phyloP scores from a whole-genome alignment of 1,140 invertebrate species.

The Luehdorfia chinensis region DNA sequence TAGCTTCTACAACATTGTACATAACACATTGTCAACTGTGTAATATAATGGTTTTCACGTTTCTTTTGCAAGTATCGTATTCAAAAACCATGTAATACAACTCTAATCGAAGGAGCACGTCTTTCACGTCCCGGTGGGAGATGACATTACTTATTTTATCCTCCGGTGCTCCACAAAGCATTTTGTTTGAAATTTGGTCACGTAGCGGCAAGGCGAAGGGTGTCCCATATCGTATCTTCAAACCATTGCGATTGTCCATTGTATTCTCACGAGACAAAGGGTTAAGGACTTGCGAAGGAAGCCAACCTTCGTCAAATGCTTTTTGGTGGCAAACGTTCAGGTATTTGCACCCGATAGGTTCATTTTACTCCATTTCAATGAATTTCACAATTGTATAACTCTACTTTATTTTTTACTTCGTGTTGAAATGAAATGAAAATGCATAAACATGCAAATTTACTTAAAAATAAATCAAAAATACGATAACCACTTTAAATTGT shows the following conservation, averaged over 20 bases:
- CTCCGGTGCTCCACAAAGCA: constrained; percentile 58
- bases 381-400: constrained; percentile 3
- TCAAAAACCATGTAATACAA: constrained; percentile 17
- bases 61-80: constrained; percentile 3
- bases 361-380: constrained; percentile 34
- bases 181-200: constrained; percentile 72
- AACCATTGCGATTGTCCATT: constrained; percentile 70
- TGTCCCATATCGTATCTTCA: constrained; percentile 67
- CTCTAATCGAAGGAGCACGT: constrained; percentile 17
- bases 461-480: neutral
- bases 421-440: too few species aligned
- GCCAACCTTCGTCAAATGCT: constrained; percentile 69
- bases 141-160: constrained; percentile 67
- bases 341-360: constrained; percentile 58
- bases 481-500: constrained; percentile 12
- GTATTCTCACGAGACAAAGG: constrained; percentile 70
- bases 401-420: neutral
- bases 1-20: too few species aligned
- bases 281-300: constrained; percentile 53
- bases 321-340: constrained; percentile 60
- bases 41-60: constrained; percentile 2
- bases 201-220: constrained; percentile 52
- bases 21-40: neutral
- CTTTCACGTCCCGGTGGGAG: constrained; percentile 32
- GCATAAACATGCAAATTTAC: constrained; percentile 8